Percentiles rank a stretch among this genome's conserved stretches.
phyloP scores from a whole-genome alignment of 2,797 vertebrate species.

The Craterocephalus amniculus region DNA sequence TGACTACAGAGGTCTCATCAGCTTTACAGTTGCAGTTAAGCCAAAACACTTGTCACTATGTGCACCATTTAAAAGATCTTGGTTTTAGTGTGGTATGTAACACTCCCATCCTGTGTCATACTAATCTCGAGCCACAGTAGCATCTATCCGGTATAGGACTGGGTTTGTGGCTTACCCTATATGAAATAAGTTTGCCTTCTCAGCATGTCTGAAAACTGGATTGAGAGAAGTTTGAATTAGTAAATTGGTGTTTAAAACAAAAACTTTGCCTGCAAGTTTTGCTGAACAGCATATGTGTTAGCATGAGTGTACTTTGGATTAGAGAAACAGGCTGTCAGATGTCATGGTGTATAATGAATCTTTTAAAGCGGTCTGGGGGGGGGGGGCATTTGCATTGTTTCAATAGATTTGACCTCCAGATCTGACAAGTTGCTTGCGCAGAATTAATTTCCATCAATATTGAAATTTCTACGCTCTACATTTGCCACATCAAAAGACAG shows the following conservation, averaged over 20 bases:
- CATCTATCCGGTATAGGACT: slow-evolving; percentile 49
- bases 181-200: slow-evolving; percentile 45
- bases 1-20: slow-evolving; percentile 41
- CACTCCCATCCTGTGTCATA: slow-evolving; percentile 56
- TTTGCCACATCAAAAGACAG: slow-evolving; percentile 82
- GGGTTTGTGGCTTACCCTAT: slow-evolving; percentile 50
- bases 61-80: slow-evolving; percentile 18
- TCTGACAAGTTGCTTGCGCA: slow-evolving; percentile 35
- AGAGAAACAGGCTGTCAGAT: slow-evolving; percentile 25
- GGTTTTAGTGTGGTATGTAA: slow-evolving; percentile 17
- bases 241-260: slow-evolving; percentile 13
- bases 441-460: slow-evolving; percentile 58
- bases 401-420: slow-evolving; percentile 27
- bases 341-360: slow-evolving; percentile 45
- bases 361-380: slow-evolving; percentile 35
- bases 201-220: slow-evolving; percentile 2
- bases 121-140: slow-evolving; percentile 46
- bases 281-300: background rate
- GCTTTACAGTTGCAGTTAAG: slow-evolving; percentile 23
- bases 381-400: slow-evolving; percentile 9
- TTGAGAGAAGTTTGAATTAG: slow-evolving; percentile 24
- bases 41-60: slow-evolving; percentile 18
- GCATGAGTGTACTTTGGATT: slow-evolving; percentile 40
- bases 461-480: slow-evolving; percentile 43
- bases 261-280: slow-evolving; percentile 31